These are phyloP conservation scores for Oceanodroma tethys DNA, from an alignment of 2,113 vertebrate species.

Conservation along the genomic window DNA sequence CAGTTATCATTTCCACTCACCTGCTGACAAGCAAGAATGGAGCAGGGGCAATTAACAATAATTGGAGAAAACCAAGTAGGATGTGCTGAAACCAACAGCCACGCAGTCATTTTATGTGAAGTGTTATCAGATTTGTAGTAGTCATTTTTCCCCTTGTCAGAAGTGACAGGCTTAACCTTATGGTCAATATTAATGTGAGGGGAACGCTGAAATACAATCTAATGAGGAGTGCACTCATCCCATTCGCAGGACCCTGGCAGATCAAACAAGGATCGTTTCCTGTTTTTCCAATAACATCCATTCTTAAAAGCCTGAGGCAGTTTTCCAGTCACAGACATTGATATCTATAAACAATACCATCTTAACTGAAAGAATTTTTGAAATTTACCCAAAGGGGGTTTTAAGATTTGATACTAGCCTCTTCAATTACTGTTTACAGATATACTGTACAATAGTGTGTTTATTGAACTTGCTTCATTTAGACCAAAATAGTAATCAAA, in stretches of 20 bases:
- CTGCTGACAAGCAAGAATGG: not conserved
- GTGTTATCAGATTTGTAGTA: not conserved
- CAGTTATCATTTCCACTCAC: not conserved
- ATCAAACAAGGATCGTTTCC: conserved; percentile 2
- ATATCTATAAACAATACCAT: conserved; percentile 43
- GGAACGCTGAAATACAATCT: not conserved
- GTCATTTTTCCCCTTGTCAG: not conserved
- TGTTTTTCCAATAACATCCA: conserved; percentile 2
- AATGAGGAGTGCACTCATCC: conserved; percentile 28
- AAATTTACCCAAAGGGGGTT: conserved; percentile 33
- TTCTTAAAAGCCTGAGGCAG: conserved; percentile 23
- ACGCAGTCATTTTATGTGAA: not conserved
- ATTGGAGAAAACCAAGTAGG: not conserved
- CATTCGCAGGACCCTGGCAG: not conserved
- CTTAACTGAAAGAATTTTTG: conserved; percentile 30
- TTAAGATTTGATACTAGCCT: not conserved
- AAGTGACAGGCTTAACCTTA: conserved; percentile 3
- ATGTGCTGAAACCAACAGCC: not conserved
- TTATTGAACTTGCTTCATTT: not conserved
- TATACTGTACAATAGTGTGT: not conserved
- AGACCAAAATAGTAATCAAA: conserved; percentile 14
- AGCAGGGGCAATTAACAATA: not conserved
- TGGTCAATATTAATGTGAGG: not conserved
- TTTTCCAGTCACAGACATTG: conserved; percentile 43
- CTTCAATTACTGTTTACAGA: conserved; percentile 31